phyloP scores from a whole-genome alignment of 2,113 vertebrate genomes.

The Trogon melanurus region DNA sequence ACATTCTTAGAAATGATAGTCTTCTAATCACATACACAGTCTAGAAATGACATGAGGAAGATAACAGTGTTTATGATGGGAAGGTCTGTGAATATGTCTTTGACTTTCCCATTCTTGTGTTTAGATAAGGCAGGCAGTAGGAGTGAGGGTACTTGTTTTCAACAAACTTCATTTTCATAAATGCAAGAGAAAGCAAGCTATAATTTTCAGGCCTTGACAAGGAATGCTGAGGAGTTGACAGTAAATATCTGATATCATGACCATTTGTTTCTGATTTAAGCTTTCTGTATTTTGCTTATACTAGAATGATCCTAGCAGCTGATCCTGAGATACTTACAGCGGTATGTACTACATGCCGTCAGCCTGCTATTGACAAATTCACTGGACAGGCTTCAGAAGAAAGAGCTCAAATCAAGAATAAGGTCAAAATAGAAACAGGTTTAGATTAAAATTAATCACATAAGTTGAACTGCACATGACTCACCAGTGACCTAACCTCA shows the following conservation, averaged over 20 bases:
- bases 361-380: not conserved
- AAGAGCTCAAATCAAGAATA: not conserved
- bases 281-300: not conserved
- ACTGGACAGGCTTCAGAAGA: not conserved
- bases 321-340: not conserved
- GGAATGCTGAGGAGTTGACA: not conserved
- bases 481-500: not conserved
- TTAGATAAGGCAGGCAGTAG: not conserved
- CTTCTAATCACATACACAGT: not conserved
- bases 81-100: not conserved
- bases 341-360: fast-evolving
- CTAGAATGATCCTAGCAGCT: not conserved
- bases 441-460: not conserved
- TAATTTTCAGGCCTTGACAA: not conserved
- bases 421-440: not conserved
- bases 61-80: not conserved
- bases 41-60: not conserved
- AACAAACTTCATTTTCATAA: not conserved
- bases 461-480: not conserved
- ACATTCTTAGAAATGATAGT: not conserved
- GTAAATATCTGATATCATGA: not conserved
- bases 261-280: not conserved
- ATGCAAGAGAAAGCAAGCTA: not conserved
- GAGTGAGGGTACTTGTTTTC: not conserved
- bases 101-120: not conserved